Conservation (phyloP, 2,113 vertebrate genomes). For the Chitala chitala region DNA sequence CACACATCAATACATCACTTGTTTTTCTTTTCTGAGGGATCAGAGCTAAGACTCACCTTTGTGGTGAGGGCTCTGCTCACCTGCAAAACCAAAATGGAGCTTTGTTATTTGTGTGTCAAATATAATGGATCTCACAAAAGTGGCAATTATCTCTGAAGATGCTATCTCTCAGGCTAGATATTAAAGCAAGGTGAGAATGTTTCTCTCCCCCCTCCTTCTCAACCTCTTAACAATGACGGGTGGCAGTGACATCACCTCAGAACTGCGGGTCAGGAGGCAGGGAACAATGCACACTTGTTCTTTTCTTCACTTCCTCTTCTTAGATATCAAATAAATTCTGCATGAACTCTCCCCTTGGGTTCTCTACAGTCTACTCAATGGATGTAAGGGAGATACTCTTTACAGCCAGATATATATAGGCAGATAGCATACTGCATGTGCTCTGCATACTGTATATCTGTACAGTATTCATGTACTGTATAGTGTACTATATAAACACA, state of each 20-base stretch:
- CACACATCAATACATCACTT: neutral
- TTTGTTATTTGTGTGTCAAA: constrained; percentile 13
- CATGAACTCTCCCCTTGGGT: neutral
- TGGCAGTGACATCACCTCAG: neutral
- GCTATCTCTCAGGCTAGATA: neutral
- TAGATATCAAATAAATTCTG: neutral
- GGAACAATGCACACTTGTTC: neutral
- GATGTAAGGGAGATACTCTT: too few relatives aligned
- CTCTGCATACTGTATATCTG: too few relatives aligned
- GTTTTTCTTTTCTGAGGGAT: neutral
- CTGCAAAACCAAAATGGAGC: neutral
- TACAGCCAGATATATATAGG: too few relatives aligned
- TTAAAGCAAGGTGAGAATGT: constrained; percentile 10
- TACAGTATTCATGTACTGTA: too few relatives aligned
- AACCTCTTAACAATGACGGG: neutral
- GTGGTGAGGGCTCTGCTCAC: neutral
- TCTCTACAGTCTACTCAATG: too few relatives aligned
- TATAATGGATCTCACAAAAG: constrained; percentile 8
- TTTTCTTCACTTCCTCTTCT: neutral
- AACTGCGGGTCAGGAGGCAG: neutral
- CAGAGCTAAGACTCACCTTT: neutral
- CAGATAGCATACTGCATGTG: too few relatives aligned
- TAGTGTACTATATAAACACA: too few relatives aligned
- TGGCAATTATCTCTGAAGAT: constrained; percentile 19
- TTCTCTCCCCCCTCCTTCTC: neutral